phyloP scores from a whole-genome alignment of 2,888 invertebrate species.

The Drosophila mercatorum region DNA sequence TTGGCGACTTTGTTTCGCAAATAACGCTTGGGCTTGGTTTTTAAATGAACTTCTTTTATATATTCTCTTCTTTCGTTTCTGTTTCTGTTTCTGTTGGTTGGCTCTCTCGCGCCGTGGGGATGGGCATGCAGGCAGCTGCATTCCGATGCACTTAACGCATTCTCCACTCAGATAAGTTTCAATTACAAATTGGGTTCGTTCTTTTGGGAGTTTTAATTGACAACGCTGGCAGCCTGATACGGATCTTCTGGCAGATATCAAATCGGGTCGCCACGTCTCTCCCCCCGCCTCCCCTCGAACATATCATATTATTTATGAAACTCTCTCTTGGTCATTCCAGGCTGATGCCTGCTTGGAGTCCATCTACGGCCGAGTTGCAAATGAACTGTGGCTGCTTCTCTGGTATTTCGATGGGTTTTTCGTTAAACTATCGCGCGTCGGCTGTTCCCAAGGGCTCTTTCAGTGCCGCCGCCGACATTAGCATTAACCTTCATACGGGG shows the following conservation, averaged over 20 bases:
- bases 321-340: background rate
- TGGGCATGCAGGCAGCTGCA: constrained; percentile 53
- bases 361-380: constrained; percentile 3
- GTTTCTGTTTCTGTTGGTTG: background rate
- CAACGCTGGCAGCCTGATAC: constrained; percentile 54
- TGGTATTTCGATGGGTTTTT: constrained; percentile 17
- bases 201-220: constrained; percentile 67
- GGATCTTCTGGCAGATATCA: constrained; percentile 47
- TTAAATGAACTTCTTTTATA: constrained; percentile 61
- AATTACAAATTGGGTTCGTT: constrained; percentile 73
- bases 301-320: constrained; percentile 15
- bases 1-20: constrained; percentile 58
- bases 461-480: constrained; percentile 41
- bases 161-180: constrained; percentile 69
- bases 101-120: constrained; percentile 24
- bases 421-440: constrained; percentile 8
- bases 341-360: background rate
- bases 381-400: constrained; percentile 24
- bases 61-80: constrained; percentile 1
- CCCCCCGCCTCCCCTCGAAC: background rate
- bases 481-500: constrained; percentile 55
- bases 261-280: background rate
- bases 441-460: constrained; percentile 31
- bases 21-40: constrained; percentile 56
- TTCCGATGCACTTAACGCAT: constrained; percentile 76